phyloP scores from a whole-genome alignment of 2,888 invertebrate genomes.

The Synanthedon tipuliformis region DNA sequence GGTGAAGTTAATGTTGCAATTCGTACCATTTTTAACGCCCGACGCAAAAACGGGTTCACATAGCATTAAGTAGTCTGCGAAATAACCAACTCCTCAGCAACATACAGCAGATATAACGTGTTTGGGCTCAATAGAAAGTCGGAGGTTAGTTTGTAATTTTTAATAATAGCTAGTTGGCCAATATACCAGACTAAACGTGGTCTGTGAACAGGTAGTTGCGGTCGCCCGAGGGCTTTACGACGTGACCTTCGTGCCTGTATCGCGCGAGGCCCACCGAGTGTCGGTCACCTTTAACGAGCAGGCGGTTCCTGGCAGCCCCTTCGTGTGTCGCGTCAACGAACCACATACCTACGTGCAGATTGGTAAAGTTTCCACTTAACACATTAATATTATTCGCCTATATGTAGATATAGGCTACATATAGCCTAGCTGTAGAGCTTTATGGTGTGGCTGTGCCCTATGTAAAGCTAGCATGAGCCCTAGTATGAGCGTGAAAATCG shows the following conservation, averaged over 20 bases:
- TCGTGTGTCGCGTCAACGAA: slow-evolving; percentile 82
- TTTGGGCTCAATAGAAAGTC: too few species aligned
- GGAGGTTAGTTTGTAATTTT: too few species aligned
- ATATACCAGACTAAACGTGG: not conserved
- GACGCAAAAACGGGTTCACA: not conserved
- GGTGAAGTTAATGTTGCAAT: slow-evolving; percentile 42
- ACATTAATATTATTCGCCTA: too few species aligned
- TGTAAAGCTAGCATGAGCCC: too few species aligned
- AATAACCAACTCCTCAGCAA: too few species aligned
- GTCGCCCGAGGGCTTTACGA: slow-evolving; percentile 92
- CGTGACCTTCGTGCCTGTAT: slow-evolving; percentile 91
- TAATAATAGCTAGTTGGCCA: not conserved
- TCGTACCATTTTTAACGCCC: too few species aligned
- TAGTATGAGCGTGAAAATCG: too few species aligned
- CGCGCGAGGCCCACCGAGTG: slow-evolving; percentile 89
- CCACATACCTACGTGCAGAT: slow-evolving; percentile 81
- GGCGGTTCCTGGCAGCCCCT: slow-evolving; percentile 90
- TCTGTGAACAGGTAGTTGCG: slow-evolving; percentile 77
- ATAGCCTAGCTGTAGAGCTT: too few species aligned
- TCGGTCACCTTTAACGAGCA: slow-evolving; percentile 96
- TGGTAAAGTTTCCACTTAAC: slow-evolving; percentile 32
- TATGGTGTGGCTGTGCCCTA: too few species aligned
- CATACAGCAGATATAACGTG: too few species aligned
- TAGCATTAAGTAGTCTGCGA: too few species aligned
- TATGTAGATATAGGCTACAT: too few species aligned